Base-by-base conservation (phyloP, 2,113 vertebrate species). In the Garra rufa region DNA sequence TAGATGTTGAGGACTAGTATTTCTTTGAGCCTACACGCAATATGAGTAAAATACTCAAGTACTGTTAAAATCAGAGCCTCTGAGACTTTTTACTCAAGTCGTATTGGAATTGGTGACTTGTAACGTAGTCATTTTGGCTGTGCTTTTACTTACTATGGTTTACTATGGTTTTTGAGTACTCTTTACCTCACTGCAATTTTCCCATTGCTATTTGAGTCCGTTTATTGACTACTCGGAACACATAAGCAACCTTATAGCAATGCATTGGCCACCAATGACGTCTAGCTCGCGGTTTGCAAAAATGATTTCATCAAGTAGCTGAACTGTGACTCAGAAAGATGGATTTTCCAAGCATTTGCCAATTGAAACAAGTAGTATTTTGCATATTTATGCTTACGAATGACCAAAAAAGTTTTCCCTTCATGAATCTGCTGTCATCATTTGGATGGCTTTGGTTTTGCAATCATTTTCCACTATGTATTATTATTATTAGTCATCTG, bases 351-450 rank as follows among this genome's bases (percentile, higher is more conserved):
- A 69, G 0, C 30, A 21, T 21, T 41, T 69, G 17, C 30, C 34
- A 26, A 9, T 73, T 24, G 38, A 11, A 73, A 13, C 8, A 3
- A 28, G 24, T 48, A 30, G 46, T 21, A 11, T 52, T 75, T 75
- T 30, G 46, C 24, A 21, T 30, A 50, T 30, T 75, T 50, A 28
- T 75, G 44, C 46, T 48, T 50, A 75, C 48, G 44, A 75, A 75
- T 28, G 43, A 4, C 30, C 3, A 24, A 9, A 75, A 30, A 50
- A 0, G 2, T 74, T 41, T 41, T 43, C 48, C 41, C 71, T 74
- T 74, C 24, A 74, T 74, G 71, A 28, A 9, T 52, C 46, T 52
- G 44, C 26, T 75, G 24, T 75, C 73, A 19, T 75, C 46, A 52
- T 75, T 52, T 75, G 14, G 13, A 52, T 75, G 46, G 24, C 26